phyloP scores from a whole-genome alignment of 2,113 vertebrate genomes.

The Oenanthe melanoleuca region DNA sequence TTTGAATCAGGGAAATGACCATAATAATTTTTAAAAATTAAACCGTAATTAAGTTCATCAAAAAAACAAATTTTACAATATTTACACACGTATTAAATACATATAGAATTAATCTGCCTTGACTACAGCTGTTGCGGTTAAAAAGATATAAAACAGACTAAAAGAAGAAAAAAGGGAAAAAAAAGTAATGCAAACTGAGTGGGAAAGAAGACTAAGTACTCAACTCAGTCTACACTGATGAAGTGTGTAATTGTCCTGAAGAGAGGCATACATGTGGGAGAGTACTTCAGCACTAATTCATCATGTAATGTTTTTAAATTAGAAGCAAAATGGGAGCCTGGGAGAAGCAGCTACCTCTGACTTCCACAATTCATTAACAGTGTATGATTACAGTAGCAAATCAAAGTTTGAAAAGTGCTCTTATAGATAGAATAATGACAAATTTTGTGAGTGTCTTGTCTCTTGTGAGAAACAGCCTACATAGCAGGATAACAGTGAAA shows the following conservation, averaged over 20 bases:
- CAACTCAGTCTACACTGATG: background rate
- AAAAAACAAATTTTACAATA: background rate
- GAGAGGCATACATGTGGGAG: background rate
- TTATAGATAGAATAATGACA: background rate
- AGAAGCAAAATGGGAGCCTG: background rate
- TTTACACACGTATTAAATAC: background rate
- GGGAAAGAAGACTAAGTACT: background rate
- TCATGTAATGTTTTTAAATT: background rate
- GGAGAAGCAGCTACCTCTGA: background rate
- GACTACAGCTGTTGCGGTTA: background rate
- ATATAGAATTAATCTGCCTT: background rate
- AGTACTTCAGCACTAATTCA: conserved; percentile 7
- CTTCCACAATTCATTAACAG: background rate
- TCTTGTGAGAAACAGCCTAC: background rate
- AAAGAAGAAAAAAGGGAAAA: background rate
- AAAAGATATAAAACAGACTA: background rate
- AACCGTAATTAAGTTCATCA: background rate
- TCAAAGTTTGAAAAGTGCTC: background rate
- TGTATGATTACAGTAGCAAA: background rate
- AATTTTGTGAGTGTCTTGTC: background rate
- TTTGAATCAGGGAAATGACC: background rate
- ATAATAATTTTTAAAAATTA: background rate
- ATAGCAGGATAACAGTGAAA: background rate
- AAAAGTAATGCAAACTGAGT: background rate
- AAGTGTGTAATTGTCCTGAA: background rate